Base-by-base conservation (phyloP, 2,888 invertebrate species). In the Antitype chi region DNA sequence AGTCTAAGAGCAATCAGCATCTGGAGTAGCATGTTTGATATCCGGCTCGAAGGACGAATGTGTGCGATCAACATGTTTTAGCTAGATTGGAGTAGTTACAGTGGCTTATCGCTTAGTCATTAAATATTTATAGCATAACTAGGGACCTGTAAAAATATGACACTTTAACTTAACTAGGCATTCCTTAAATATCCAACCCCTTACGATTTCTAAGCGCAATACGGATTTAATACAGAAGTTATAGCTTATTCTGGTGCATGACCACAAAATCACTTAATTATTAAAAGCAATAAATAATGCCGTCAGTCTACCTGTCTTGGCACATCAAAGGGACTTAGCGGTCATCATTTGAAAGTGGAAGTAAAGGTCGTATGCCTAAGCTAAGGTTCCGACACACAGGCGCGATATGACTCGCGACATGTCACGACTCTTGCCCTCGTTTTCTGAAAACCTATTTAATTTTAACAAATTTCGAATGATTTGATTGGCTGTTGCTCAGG, bases 201-300 rank as follows among this genome's bases (percentile, higher is more conserved):
- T 17, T 49, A 17, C 6, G 6, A 49, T 20, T 8, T 64, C 43
- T 11, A 11, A 47, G 13, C 11, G 43, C 11, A 47, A 47, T 43
- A 23, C n/a, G 2, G 52, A 62, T 5, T 20, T 32, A 53, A 28
- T 53, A 47, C 15, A 17, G 17, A 11, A 17, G 23, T 32, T 9
- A 25, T 11, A 17, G 53, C 38, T 53, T n/a, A 49, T 7, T 6
- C 17, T 52, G 52, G 11, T 81, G 28, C 60, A 69, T 52, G 20
- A 59, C 49, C 25, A 38, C 59, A 49, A 57, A 70, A 62, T 47
- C 52, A 53, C n/a, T 82, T 28, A 76, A 52, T 76, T 55, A 80
- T 70, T 49, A 52, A 70, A 25, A 28, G 17, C 57, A 74, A 38
- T 79, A 28, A 79, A 66, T 79, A 62, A 82, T 74, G 32, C 76